Conservation (phyloP, 2,797 vertebrate genomes). For the Sebastes matsubarae region DNA sequence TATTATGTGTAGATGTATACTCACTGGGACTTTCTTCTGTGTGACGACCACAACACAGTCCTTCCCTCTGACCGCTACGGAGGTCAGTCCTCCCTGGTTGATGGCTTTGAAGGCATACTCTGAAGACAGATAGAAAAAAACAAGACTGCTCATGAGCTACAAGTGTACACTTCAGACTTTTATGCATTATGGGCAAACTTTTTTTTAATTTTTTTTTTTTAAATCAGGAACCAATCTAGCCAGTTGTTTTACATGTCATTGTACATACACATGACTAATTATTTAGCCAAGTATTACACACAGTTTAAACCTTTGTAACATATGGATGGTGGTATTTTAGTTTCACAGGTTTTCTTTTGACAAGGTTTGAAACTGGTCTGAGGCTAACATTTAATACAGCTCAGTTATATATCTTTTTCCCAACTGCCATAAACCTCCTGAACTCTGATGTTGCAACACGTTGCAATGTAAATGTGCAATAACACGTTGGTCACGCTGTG, state of each 20-base stretch:
- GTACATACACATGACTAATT: neutral
- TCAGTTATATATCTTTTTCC: neutral
- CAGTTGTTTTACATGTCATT: neutral
- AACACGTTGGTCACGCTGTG: no score
- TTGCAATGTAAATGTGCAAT: no score
- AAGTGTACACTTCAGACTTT: neutral
- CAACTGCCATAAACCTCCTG: rapidly evolving
- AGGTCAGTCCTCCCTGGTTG: slow-evolving; percentile 95
- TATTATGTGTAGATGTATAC: slow-evolving; percentile 27
- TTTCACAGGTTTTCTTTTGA: neutral
- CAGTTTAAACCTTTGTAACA: neutral
- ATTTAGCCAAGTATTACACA: neutral
- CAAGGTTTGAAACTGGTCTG: neutral
- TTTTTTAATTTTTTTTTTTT: neutral
- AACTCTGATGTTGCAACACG: no score
- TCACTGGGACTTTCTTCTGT: slow-evolving; percentile 97
- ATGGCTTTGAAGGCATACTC: slow-evolving; percentile 98
- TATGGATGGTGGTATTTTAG: neutral
- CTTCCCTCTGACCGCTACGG: slow-evolving; percentile 93
- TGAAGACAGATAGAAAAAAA: slow-evolving; percentile 38
- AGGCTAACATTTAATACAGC: neutral
- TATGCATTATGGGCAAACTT: neutral
- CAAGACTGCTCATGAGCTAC: neutral
- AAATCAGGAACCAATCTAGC: neutral
- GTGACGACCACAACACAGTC: slow-evolving; percentile 94